phyloP scores from a whole-genome alignment of 2,797 vertebrate genomes.

The Lateolabrax maculatus region DNA sequence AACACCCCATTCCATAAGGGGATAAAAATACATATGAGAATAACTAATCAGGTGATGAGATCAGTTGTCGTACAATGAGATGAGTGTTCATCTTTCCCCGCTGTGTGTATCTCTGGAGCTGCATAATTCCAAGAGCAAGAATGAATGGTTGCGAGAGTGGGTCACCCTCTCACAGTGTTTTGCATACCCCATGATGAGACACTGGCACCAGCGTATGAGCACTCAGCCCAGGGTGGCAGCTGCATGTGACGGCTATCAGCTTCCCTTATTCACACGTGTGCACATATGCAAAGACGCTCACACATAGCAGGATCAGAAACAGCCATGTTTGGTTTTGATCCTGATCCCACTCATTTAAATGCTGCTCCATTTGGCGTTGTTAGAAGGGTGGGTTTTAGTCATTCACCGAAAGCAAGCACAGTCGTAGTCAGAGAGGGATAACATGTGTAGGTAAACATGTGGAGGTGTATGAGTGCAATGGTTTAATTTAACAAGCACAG shows the following conservation, averaged over 20 bases:
- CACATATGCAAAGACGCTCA: conserved; percentile 35
- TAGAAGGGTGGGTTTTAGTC: conserved; percentile 44
- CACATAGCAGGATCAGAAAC: conserved; percentile 60
- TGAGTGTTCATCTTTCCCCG: conserved; percentile 45
- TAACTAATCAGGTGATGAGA: conserved; percentile 47
- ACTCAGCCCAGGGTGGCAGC: conserved; percentile 63
- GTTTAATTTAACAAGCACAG: conserved; percentile 24
- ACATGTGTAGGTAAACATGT: neutral
- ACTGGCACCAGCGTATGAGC: conserved; percentile 61
- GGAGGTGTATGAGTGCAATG: neutral
- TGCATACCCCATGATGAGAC: conserved; percentile 73
- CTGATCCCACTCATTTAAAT: conserved; percentile 71
- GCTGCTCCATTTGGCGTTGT: conserved; percentile 61
- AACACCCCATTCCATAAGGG: neutral
- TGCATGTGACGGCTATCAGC: conserved; percentile 72
- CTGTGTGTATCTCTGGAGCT: conserved; percentile 38
- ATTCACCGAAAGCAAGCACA: conserved; percentile 6
- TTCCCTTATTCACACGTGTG: conserved; percentile 62
- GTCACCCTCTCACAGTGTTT: conserved; percentile 65
- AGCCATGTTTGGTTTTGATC: conserved; percentile 73
- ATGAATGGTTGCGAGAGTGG: conserved; percentile 21
- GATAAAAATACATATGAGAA: conserved; percentile 23
- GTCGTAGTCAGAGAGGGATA: neutral
- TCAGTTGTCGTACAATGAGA: conserved; percentile 21
- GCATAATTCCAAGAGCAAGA: conserved; percentile 18